Evolutionary conservation across 2,113 vertebrate genomes (phyloP), one percentile per base, ranked within the genome.

Genomic region (Merops nubicus): DNA sequence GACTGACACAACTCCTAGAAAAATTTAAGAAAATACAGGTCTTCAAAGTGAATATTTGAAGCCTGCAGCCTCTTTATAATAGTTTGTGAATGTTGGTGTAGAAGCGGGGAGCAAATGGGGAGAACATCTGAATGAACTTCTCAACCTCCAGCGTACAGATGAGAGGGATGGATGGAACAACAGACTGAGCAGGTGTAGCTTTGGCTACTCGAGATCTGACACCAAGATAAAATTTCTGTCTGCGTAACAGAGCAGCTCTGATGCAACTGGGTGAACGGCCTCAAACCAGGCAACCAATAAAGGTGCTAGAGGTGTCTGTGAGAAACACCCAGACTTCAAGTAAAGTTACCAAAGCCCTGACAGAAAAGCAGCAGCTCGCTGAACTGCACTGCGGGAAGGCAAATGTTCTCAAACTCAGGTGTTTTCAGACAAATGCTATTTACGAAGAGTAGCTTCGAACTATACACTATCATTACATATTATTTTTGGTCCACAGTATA

Each of bases 211-310:
- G 38, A 80, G 50, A 62, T 43, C 8, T 5, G 53, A 25, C 15
- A 7, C 17, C 2, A 9, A 33, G 53, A 23, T 11, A 18, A 62
- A 9, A 48, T 28, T 53, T 16, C 36, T 36, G n/a, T n/a, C 20
- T 50, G 34, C 0, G 0, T 12, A 12, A 31, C 0, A 0, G 22
- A 88, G 50, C 28, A 38, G 14, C 73, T 21, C 8, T 3, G 5
- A 15, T 26, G 47, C 31, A 56, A 36, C 11, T 2, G 33, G 21
- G 40, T 2, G 3, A 84, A 14, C 29, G 34, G 79, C 45, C 73
- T 60, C 33, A 26, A 60, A 70, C 38, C 38, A 20, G 0, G 12
- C 38, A 47, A 25, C 33, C 15, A 38, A 33, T 29, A 17, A 5
- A 26, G 62, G 18, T 77, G 20, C 67, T 34, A 12, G 22, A 43